Base-by-base conservation (phyloP, 2,797 vertebrate genomes). In the Argyrosomus regius region DNA sequence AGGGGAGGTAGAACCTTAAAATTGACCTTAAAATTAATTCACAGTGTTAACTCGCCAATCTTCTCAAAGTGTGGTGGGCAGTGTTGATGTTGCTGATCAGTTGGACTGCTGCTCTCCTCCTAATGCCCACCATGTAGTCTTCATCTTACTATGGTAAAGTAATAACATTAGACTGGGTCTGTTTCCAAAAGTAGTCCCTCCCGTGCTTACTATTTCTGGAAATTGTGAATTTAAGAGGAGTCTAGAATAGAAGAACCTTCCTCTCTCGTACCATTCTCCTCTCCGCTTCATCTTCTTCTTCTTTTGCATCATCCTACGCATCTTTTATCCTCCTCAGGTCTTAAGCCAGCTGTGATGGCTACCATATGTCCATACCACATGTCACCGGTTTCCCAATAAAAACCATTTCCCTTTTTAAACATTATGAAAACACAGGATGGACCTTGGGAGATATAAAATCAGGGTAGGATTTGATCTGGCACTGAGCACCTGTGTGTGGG, bases 321-420 rank as follows among this genome's bases (percentile, higher is more conserved):
- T 85, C 81, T 81, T 79, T 82, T 20, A 83, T 75, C 83, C 86
- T 86, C 73, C 65, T 73, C 46, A 71, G 86, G 83, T 85, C 77
- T 56, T 64, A 49, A 72, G 57, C 59, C 85, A 64, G 75, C 78
- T 80, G 67, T 91, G 87, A 95, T 95, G 86, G 87, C 82, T 93
- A 91, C 92, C 93, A 93, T 83, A 95, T 95, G 94, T 93, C 63
- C 54, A 79, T 91, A 92, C 91, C 93, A 95, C 81, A 95, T 94
- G 93, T 92, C 81, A 61, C 72, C 13, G 83, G 84, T 94, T 92
- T 94, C 88, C 82, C 69, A 88, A 91, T 93, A 87, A 77, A 82
- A 81, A 72, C 31, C 78, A 68, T 68, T 83, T 93, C 76, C 81
- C 75, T 84, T 91, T 89, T 90, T 80, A 84, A 92, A 87, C 84